Percentiles rank a stretch among this genome's conserved stretches.
Conservation (phyloP, 2,113 vertebrate genomes). For the Nettapus auritus region DNA sequence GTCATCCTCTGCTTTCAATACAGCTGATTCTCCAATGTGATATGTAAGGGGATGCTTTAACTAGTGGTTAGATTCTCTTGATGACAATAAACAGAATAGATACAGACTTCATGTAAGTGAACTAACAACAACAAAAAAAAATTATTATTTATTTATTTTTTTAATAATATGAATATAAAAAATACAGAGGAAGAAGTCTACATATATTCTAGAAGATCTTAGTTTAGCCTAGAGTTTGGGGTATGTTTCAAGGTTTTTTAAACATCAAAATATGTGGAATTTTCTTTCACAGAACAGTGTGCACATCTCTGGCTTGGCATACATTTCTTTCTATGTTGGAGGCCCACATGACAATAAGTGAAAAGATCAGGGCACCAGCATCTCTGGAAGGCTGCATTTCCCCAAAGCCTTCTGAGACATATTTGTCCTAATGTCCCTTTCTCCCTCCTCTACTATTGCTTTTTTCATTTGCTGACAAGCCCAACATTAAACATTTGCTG, state of each 20-base stretch:
- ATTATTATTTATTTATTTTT: background rate
- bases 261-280: fast-evolving
- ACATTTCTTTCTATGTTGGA: background rate
- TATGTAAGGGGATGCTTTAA: fast-evolving
- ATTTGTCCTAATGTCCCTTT: constrained; percentile 49
- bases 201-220: background rate
- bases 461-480: constrained; percentile 73
- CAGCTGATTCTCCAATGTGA: background rate
- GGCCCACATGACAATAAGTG: background rate
- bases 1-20: background rate
- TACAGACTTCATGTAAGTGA: background rate
- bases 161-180: background rate
- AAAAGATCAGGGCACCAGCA: background rate
- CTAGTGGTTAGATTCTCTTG: background rate
- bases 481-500: constrained; percentile 88
- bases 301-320: background rate
- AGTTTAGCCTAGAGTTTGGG: background rate
- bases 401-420: background rate
- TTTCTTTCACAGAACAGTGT: background rate
- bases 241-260: background rate
- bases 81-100: background rate
- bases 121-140: background rate
- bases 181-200: background rate
- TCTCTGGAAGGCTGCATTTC: background rate
- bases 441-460: constrained; percentile 32